Percentiles rank a stretch among this genome's conserved stretches.
These are phyloP conservation scores for Nymphalis c-album DNA, from an alignment of 2,888 invertebrate genomes.

Conservation along the genomic window DNA sequence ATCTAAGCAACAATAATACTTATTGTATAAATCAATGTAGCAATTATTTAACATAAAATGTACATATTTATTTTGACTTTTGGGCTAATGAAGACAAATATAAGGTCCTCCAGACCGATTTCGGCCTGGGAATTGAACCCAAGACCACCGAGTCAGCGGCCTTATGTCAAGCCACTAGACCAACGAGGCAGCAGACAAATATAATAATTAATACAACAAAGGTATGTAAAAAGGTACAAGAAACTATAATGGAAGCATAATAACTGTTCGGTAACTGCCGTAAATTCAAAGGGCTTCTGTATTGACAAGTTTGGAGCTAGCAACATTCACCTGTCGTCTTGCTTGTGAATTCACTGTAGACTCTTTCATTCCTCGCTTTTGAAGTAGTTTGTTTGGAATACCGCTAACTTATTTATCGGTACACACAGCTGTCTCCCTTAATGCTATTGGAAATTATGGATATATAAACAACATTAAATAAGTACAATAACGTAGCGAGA, in stretches of 20 bases:
- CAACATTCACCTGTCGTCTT: constrained; percentile 44
- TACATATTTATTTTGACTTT: constrained; percentile 15
- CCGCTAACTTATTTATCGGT: constrained; percentile 32
- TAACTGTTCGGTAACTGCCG: constrained; percentile 37
- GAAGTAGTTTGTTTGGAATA: constrained; percentile 31
- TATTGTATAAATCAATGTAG: not conserved
- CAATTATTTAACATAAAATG: not conserved
- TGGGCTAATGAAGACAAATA: constrained; percentile 18
- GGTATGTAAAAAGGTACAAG: constrained; percentile 13
- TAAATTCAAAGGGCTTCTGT: constrained; percentile 44
- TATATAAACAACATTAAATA: too few relatives aligned
- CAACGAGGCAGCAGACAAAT: too few relatives aligned
- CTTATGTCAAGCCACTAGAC: too few relatives aligned
- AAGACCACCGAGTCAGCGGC: too few relatives aligned
- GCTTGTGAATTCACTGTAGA: constrained; percentile 41
- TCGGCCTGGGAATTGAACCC: too few relatives aligned
- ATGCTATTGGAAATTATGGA: constrained; percentile 18
- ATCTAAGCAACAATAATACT: not conserved
- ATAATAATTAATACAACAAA: constrained; percentile 6
- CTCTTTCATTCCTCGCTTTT: constrained; percentile 37
- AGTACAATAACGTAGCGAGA: too few relatives aligned
- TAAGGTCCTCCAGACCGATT: too few relatives aligned
- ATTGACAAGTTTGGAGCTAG: constrained; percentile 41
- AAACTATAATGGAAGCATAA: constrained; percentile 26
- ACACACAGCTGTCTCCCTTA: constrained; percentile 22